Evolutionary conservation across 2,113 vertebrate species (phyloP), one percentile per base, ranked within the genome.

Genomic region (Bufo gargarizans): DNA sequence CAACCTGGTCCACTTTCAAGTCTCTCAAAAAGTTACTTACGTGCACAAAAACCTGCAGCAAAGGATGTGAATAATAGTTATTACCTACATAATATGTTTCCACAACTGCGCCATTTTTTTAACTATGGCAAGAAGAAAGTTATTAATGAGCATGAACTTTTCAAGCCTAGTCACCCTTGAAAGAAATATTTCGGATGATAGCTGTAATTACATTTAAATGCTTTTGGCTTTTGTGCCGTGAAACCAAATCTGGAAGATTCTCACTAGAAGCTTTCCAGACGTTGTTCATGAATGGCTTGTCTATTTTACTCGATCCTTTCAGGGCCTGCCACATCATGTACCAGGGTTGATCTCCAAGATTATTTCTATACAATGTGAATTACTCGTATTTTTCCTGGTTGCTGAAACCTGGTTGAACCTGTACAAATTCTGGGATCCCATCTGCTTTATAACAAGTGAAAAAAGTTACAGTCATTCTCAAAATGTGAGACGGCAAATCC

Each of bases 181-280:
- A 84, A 13, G 72, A 77, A 77, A 84, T 77, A 89, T 84, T 84
- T 89, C 16, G 50, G 45, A 84, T 77, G 87, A 89, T 89, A 22
- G 45, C 82, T 69, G 81, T 84, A 89, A 89, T 89, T 89, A 78
- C 53, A 16, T 84, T 45, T 84, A 89, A 89, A 84, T 4, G 74
- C 82, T 89, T 78, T 82, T 89, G 87, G 87, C 87, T 58, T 77
- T 16, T 77, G 53, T 84, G 72, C 50, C 45, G 72, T 71, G 81
- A 84, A 84, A 89, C 69, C 17, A 50, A 78, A 89, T 84, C 72
- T 88, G 80, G 1, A 88, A 45, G 71, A 88, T 77, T 78, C 87
- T 84, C 69, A 77, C 79, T 72, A 5, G 20, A 84, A 65, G 43
- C 69, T n/a, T 77, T 77, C 16, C 55, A 83, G 65, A 49, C 33